Evolutionary conservation across 2,797 vertebrate genomes (phyloP).

Genomic region (Schizopygopsis malacanthus): DNA sequence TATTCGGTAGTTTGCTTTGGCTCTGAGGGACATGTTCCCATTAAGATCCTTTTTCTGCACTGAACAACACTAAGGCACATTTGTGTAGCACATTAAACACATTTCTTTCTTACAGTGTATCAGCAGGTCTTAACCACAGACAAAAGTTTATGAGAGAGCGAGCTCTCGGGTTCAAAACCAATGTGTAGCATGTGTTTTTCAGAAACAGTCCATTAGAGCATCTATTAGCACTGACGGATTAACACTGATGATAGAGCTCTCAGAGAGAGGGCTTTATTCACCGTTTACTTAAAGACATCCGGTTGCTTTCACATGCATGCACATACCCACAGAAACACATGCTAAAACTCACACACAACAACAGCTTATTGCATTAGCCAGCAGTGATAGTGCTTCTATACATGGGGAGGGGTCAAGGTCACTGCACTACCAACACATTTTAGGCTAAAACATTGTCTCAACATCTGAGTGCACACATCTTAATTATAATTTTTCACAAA

Average conservation of each 20-base stretch:
- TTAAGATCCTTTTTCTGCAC: not conserved
- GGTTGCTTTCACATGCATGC: constrained; percentile 45
- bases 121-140: not conserved
- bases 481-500: not conserved
- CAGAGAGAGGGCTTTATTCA: constrained; percentile 56
- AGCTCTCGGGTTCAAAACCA: not conserved
- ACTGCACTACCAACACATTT: not conserved
- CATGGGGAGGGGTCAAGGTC: not conserved
- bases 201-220: constrained; percentile 37
- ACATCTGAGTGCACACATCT: not conserved
- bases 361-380: not conserved
- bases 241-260: constrained; percentile 22
- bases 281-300: constrained; percentile 34
- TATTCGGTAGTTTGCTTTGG: not conserved
- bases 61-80: not conserved
- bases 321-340: constrained; percentile 38
- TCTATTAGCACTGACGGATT: constrained; percentile 16
- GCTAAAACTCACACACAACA: not conserved
- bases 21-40: not conserved
- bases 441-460: not conserved
- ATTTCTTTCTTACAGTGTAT: not conserved
- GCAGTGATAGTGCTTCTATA: constrained; percentile 8
- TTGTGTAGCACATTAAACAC: not conserved
- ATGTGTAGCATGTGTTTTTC: not conserved
- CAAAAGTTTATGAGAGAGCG: not conserved